A percentile compares a stretch with the other conserved stretches of the same genome.
Conservation (phyloP, 1,140 invertebrate genomes). For the Caenorhabditis brenneri region DNA sequence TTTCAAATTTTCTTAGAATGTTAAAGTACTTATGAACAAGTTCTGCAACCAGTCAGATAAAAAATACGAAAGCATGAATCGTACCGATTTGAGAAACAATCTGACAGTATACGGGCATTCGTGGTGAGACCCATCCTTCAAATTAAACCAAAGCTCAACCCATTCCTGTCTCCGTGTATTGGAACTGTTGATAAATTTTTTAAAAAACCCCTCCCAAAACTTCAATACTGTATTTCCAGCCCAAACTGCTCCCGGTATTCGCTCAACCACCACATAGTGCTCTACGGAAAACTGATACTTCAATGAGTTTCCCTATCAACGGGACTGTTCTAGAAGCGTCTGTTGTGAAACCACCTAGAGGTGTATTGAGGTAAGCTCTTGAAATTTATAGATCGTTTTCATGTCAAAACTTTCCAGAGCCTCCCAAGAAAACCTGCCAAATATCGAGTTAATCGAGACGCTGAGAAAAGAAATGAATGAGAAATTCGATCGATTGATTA, state of each 20-base stretch:
- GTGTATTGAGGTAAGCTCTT: background rate
- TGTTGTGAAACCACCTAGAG: background rate
- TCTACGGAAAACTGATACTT: constrained; percentile 47
- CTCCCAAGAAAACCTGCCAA: background rate
- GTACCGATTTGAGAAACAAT: too few species aligned
- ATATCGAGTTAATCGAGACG: background rate
- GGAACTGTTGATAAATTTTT: too few species aligned
- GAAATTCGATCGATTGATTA: constrained; percentile 30
- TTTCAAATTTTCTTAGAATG: too few species aligned
- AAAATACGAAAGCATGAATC: too few species aligned
- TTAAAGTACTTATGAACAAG: too few species aligned
- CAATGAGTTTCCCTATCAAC: constrained; percentile 45
- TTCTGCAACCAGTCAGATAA: too few species aligned
- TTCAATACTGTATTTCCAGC: background rate
- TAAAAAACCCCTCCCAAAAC: too few species aligned
- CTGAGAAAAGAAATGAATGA: constrained; percentile 19
- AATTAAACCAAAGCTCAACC: too few species aligned
- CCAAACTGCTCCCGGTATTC: background rate
- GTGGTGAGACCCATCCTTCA: too few species aligned
- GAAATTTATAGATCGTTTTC: too few species aligned
- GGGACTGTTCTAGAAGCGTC: background rate
- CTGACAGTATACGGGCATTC: too few species aligned
- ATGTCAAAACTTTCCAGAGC: constrained; percentile 11
- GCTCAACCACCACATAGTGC: constrained; percentile 24
- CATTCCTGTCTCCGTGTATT: too few species aligned